These are phyloP conservation scores for Plumapathes pennacea DNA, from an alignment of 92 coral and sea anemone species.

Conservation along the genomic window DNA sequence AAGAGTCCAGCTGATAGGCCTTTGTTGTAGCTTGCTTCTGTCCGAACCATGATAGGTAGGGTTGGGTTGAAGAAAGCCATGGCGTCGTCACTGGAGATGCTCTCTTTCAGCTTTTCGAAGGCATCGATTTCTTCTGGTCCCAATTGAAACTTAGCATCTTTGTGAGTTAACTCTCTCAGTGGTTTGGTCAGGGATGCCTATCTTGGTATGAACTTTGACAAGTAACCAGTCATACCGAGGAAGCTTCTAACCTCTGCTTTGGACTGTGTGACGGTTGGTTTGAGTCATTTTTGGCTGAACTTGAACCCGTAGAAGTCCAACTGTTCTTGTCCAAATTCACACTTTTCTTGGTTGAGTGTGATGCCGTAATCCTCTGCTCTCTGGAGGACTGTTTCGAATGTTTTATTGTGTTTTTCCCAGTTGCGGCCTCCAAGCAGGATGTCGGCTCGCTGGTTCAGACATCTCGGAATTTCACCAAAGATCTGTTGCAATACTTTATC, in stretches of 20 bases:
- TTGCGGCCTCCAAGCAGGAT: slow-evolving; percentile 2
- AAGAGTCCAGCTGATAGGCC: slow-evolving; percentile 59
- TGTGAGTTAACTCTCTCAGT: slow-evolving; percentile 9
- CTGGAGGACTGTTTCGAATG: slow-evolving; percentile 29
- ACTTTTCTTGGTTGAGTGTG: too few species aligned
- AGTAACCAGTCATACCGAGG: slow-evolving; percentile 27
- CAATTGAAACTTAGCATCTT: slow-evolving; percentile 11
- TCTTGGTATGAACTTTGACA: background rate
- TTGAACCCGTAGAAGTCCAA: too few species aligned
- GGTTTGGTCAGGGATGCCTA: background rate
- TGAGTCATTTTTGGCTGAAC: too few species aligned
- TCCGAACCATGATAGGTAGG: slow-evolving; percentile 50
- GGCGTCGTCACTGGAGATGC: slow-evolving; percentile 15
- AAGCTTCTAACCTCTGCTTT: slow-evolving; percentile 37
- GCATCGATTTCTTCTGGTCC: slow-evolving; percentile 11
- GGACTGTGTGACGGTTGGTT: slow-evolving; percentile 10
- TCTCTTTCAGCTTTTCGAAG: slow-evolving; percentile 33
- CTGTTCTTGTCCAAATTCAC: too few species aligned
- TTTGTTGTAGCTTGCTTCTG: slow-evolving; percentile 68
- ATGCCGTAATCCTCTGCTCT: too few species aligned
- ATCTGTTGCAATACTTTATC: slow-evolving; percentile 53
- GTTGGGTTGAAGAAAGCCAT: slow-evolving; percentile 40
- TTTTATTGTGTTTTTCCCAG: slow-evolving; percentile 40
- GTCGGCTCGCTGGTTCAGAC: slow-evolving; percentile 9
- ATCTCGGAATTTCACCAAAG: slow-evolving; percentile 30